Evolutionary conservation across 2,797 vertebrate genomes (phyloP), one percentile per base, ranked within the genome.

Genomic region (Lates japonicus): DNA sequence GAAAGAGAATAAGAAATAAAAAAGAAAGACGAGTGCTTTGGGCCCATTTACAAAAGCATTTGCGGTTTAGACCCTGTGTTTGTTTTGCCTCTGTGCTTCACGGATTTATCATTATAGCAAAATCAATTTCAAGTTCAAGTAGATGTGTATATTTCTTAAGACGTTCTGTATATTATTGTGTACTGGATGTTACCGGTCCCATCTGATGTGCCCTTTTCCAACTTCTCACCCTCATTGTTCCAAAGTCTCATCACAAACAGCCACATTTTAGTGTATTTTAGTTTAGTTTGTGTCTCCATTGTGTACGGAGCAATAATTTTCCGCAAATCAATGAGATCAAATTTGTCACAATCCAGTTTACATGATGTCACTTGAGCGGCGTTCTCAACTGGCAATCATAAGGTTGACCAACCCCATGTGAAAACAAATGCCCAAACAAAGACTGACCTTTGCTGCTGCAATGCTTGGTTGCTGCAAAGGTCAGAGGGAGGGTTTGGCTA

Each of bases 371-470:
- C 79, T 22, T 35, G 51, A 87, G 73, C 41, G n/a, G 41, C 77
- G 69, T 58, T 65, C 88, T 88, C 68, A 46, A 76, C 83, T 85
- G 7, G 61, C 71, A 86, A 86, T 91, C 83, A 76, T 39, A 83
- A 81, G 59, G 46, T 68, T 68, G 75, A 68, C 62, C 61, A 72
- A 74, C 44, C 37, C 51, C 74, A 60, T 62, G 69, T 81, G 84
- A 70, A 75, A 82, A 77, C 69, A 81, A 65, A 65, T 35, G 65
- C 41, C 51, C 63, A 80, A 73, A 84, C 73, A 87, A 68, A 81
- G 59, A 9, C 16, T 80, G 76, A 90, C 85, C 87, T 84, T 74
- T 81, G 63, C 60, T 74, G 82, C 60, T 78, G 83, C 76, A 76
- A 33, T 60, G 70, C 79, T 70, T 41, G 55, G 44, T 61, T 57